Conservation (phyloP, 2,797 vertebrate species). For the Somateria mollissima region DNA sequence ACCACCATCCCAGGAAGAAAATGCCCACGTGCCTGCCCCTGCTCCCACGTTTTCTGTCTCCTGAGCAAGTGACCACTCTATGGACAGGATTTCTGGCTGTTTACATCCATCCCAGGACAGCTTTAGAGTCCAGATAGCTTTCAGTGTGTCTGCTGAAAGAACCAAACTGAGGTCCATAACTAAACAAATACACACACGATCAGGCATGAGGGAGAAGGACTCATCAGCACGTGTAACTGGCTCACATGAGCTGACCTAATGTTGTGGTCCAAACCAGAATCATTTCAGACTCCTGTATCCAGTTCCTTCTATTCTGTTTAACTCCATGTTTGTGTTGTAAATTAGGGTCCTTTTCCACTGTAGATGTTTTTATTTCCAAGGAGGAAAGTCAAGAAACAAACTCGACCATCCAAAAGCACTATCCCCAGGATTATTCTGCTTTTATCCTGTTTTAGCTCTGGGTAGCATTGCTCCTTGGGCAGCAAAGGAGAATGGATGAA, state of each 20-base stretch:
- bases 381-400: neutral
- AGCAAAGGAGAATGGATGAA: neutral
- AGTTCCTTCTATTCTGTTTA: neutral
- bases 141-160: neutral
- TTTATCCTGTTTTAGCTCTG: neutral
- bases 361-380: neutral
- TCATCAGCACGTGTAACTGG: rapidly evolving
- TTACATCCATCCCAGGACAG: neutral
- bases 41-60: neutral
- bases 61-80: neutral
- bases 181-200: neutral
- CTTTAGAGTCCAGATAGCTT: neutral
- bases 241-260: neutral
- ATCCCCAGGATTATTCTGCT: neutral
- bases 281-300: neutral
- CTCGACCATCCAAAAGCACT: neutral
- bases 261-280: neutral
- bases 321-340: neutral
- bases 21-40: neutral
- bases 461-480: neutral
- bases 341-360: neutral
- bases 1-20: neutral
- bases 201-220: neutral
- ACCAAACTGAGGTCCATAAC: neutral
- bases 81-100: neutral